Evolutionary conservation across 2,888 invertebrate genomes (phyloP).

Genomic region (Sturmia bella): DNA sequence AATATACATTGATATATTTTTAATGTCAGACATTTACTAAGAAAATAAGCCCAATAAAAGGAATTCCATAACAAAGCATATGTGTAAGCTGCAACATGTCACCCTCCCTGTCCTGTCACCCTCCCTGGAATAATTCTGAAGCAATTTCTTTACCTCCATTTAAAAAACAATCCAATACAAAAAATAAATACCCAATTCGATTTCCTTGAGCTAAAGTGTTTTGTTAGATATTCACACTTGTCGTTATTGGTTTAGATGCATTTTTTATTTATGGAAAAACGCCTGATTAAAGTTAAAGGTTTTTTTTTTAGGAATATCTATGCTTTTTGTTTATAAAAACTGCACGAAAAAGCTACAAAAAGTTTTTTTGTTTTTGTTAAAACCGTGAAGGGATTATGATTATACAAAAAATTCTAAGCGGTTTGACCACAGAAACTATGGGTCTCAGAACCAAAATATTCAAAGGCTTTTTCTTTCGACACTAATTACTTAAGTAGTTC

Average conservation of each 20-base stretch:
- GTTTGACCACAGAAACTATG: no score
- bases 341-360: no score
- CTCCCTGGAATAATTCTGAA: slow-evolving; percentile 59
- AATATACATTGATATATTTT: slow-evolving; percentile 25
- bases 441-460: no score
- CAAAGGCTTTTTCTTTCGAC: no score
- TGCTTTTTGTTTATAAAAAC: no score
- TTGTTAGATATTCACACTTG: slow-evolving; percentile 72
- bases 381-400: no score
- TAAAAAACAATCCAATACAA: neutral
- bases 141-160: slow-evolving; percentile 51
- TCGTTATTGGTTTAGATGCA: slow-evolving; percentile 71
- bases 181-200: slow-evolving; percentile 31
- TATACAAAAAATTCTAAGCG: no score
- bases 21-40: slow-evolving; percentile 54
- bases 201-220: slow-evolving; percentile 64
- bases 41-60: slow-evolving; percentile 53
- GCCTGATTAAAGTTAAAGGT: no score
- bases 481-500: no score
- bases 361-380: no score
- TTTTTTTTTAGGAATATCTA: no score
- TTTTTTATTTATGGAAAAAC: slow-evolving; percentile 71
- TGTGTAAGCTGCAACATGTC: neutral
- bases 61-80: neutral
- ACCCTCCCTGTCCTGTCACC: slow-evolving; percentile 14